A percentile compares a stretch with the other conserved stretches of the same genome.
Conservation (phyloP, 2,113 vertebrate species). For the Melierax canorus region DNA sequence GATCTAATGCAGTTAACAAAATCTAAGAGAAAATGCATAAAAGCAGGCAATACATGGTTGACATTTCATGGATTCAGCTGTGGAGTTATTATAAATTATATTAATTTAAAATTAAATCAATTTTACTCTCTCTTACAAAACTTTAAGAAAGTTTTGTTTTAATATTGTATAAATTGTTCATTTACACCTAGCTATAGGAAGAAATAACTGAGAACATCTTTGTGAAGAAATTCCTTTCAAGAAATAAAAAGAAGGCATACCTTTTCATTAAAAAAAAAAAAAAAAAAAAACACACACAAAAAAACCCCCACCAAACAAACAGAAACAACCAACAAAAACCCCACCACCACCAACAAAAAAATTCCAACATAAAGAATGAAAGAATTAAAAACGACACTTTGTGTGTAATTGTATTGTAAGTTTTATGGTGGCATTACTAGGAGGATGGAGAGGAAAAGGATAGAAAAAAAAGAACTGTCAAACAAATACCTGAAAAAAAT, state of each 20-base stretch:
- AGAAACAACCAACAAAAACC: not conserved
- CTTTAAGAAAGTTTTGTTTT: not conserved
- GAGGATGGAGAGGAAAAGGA: not conserved
- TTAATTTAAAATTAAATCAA: not conserved
- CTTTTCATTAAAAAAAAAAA: not conserved
- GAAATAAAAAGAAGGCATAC: not conserved
- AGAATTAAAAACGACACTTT: not conserved
- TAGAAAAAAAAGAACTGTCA: not conserved
- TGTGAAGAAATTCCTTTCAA: not conserved
- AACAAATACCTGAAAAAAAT: not conserved
- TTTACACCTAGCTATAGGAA: not conserved
- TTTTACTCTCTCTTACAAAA: not conserved
- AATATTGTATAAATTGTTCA: not conserved
- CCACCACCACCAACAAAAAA: not conserved
- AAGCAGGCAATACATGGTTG: not conserved
- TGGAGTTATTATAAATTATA: not conserved
- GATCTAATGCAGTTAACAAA: not conserved
- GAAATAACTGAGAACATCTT: not conserved
- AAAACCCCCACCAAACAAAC: not conserved
- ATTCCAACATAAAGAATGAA: not conserved
- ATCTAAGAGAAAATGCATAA: not conserved
- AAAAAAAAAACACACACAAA: no score
- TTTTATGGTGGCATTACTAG: not conserved
- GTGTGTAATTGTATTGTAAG: not conserved
- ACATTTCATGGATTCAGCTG: not conserved